These are phyloP conservation scores for Cyanoliseus patagonus DNA, from an alignment of 2,113 vertebrate species.

Conservation along the genomic window DNA sequence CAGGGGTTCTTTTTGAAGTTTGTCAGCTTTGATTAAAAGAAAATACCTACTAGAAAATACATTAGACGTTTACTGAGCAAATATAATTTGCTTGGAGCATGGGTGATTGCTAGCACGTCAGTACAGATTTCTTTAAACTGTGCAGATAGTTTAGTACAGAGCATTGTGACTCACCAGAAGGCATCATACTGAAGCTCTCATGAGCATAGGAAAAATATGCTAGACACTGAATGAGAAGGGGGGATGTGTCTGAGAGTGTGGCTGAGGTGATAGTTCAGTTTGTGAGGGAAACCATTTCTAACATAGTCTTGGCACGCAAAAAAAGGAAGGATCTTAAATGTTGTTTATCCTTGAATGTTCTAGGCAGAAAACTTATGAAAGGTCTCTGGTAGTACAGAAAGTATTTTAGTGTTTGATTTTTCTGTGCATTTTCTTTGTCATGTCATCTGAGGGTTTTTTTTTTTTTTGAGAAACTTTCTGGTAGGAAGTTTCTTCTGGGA, in stretches of 20 bases:
- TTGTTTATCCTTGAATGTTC: neutral
- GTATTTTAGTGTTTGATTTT: neutral
- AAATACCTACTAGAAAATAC: neutral
- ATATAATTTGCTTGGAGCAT: neutral
- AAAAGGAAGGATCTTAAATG: neutral
- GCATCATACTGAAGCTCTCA: neutral
- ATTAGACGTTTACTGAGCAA: neutral
- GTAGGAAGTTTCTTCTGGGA: neutral
- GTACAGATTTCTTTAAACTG: neutral
- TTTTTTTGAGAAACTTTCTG: neutral
- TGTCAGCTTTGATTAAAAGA: neutral
- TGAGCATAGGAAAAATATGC: neutral
- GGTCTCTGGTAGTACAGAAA: neutral
- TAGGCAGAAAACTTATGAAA: neutral
- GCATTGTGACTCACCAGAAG: neutral
- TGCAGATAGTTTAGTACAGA: neutral
- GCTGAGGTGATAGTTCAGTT: neutral
- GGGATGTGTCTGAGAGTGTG: neutral
- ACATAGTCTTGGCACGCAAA: neutral
- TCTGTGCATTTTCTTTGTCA: neutral
- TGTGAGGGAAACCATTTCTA: neutral
- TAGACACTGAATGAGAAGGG: neutral
- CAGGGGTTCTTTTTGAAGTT: neutral
- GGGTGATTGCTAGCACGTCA: neutral
- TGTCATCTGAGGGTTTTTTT: neutral